phyloP scores from a whole-genome alignment of 2,888 invertebrate genomes.

The Sphaerophoria taeniata region DNA sequence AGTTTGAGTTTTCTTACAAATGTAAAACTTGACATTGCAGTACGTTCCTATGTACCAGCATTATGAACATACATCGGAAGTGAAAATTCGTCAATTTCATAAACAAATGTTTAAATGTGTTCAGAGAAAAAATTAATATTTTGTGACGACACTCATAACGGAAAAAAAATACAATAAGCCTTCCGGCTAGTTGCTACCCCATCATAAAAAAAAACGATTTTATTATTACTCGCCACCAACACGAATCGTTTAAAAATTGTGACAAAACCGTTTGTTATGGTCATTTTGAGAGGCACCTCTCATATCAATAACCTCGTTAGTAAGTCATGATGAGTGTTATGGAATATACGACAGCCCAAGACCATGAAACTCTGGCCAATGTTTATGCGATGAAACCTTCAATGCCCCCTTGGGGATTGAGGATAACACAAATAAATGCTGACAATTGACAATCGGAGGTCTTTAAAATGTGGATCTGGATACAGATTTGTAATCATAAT shows the following conservation, averaged over 20 bases:
- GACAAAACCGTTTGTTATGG: slow-evolving; percentile 36
- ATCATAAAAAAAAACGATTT: neutral
- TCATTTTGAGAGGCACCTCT: slow-evolving; percentile 54
- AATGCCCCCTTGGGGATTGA: slow-evolving; percentile 46
- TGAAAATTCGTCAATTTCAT: too few species aligned
- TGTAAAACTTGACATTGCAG: too few species aligned
- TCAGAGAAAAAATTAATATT: too few species aligned
- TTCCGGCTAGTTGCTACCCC: slow-evolving; percentile 21
- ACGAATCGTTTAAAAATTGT: slow-evolving; percentile 9
- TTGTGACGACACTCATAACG: too few species aligned
- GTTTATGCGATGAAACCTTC: slow-evolving; percentile 56
- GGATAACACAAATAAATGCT: slow-evolving; percentile 60
- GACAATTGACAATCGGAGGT: slow-evolving; percentile 68
- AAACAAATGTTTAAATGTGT: too few species aligned
- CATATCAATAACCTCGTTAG: slow-evolving; percentile 65
- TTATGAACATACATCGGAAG: too few species aligned
- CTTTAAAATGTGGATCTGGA: slow-evolving; percentile 60
- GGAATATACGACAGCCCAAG: neutral
- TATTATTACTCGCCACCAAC: slow-evolving; percentile 11
- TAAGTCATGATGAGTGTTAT: neutral
- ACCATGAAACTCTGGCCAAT: slow-evolving; percentile 24
- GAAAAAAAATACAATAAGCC: slow-evolving; percentile 2
- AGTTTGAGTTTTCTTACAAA: too few species aligned
- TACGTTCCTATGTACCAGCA: too few species aligned
- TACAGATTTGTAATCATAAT: slow-evolving; percentile 73